phyloP scores from a whole-genome alignment of 2,888 invertebrate species.

The Cephus rjabovi region DNA sequence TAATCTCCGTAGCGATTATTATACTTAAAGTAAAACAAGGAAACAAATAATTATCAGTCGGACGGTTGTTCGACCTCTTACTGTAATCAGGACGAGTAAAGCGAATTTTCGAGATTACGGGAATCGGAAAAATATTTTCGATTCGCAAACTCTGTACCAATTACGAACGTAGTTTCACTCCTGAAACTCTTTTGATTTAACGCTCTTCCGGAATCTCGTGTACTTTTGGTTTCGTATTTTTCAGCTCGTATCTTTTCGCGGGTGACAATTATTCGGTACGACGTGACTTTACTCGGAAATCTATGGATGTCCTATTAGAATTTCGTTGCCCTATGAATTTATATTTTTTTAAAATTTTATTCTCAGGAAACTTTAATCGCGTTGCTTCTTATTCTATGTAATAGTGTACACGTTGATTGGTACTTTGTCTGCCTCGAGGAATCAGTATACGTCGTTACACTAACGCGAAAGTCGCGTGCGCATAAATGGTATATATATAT shows the following conservation, averaged over 20 bases:
- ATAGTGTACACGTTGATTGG: not conserved
- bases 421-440: not conserved
- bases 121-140: too few species aligned
- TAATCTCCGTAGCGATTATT: not conserved
- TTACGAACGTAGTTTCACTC: too few species aligned
- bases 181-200: too few species aligned
- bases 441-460: not conserved
- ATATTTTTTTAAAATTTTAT: too few species aligned
- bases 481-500: not conserved
- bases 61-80: not conserved
- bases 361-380: not conserved
- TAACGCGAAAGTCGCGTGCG: not conserved
- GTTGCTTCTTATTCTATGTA: not conserved
- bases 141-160: too few species aligned
- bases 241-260: not conserved
- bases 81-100: not conserved
- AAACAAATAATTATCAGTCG: not conserved
- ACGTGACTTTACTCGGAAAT: not conserved
- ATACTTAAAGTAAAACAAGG: not conserved
- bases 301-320: not conserved
- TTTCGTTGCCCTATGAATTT: not conserved
- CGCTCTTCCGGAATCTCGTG: too few species aligned
- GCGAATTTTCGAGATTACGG: not conserved
- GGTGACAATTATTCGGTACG: not conserved
- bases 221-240: too few species aligned